Evolutionary conservation across 2,888 invertebrate species (phyloP).

Genomic region (Chrysina gloriosa): DNA sequence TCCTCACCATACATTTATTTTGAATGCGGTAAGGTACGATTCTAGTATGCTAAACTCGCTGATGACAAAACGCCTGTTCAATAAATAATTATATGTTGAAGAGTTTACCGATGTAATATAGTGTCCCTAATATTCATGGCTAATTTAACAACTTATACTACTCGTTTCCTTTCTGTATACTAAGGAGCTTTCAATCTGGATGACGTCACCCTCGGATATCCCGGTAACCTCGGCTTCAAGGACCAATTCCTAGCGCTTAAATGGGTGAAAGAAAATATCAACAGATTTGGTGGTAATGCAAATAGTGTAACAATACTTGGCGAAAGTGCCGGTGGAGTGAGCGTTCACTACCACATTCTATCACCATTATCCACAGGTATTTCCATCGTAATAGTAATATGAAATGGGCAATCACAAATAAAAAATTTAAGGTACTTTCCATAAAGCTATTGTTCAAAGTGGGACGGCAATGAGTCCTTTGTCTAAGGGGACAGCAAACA

Average conservation of each 20-base stretch:
- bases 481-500: slow-evolving; percentile 40
- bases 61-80: no score
- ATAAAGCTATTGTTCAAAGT: slow-evolving; percentile 40
- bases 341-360: slow-evolving; percentile 66
- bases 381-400: not conserved
- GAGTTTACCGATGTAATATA: no score
- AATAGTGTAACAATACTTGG: slow-evolving; percentile 66
- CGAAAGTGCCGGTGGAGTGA: slow-evolving; percentile 66
- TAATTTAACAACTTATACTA: no score
- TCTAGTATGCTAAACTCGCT: no score
- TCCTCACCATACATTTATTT: no score
- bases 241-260: slow-evolving; percentile 66
- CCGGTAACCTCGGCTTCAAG: slow-evolving; percentile 67
- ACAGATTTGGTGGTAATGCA: slow-evolving; percentile 64
- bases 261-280: slow-evolving; percentile 66
- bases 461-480: slow-evolving; percentile 30
- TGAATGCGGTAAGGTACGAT: no score
- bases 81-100: no score
- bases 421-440: slow-evolving; percentile 27
- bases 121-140: no score
- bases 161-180: no score
- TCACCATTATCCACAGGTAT: slow-evolving; percentile 62
- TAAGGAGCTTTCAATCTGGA: slow-evolving; percentile 10
- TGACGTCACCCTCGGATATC: slow-evolving; percentile 40
- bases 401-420: no score